phyloP scores from a whole-genome alignment of 2,888 invertebrate genomes.

The Digitonthophagus gazella region DNA sequence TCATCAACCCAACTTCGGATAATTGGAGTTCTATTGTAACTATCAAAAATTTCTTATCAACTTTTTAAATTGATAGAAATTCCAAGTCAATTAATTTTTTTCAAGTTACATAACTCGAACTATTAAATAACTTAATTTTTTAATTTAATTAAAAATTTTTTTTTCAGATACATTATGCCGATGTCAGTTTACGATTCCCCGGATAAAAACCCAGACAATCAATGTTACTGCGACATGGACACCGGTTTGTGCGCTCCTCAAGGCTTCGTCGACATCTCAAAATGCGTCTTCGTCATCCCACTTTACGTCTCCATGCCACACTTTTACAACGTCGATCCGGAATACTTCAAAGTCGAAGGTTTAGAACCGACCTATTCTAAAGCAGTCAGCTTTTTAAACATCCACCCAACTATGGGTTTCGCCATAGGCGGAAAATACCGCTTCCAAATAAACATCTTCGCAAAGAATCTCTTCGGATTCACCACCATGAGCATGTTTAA shows the following conservation, averaged over 20 bases:
- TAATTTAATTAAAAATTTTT: too few relatives aligned
- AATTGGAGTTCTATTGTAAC: too few relatives aligned
- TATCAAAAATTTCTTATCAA: too few relatives aligned
- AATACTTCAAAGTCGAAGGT: constrained; percentile 56
- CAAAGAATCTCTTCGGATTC: constrained; percentile 55
- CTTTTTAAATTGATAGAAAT: too few relatives aligned
- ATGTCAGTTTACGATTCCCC: constrained; percentile 63
- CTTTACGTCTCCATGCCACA: constrained; percentile 74
- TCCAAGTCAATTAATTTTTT: too few relatives aligned
- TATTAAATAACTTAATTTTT: too few relatives aligned
- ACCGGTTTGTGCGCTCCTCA: constrained; percentile 62
- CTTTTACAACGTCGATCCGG: constrained; percentile 66
- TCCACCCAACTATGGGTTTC: constrained; percentile 74
- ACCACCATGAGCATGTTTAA: constrained; percentile 56
- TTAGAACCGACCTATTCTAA: constrained; percentile 59
- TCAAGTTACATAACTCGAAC: too few relatives aligned
- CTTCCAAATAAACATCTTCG: constrained; percentile 72
- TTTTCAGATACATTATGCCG: constrained; percentile 63
- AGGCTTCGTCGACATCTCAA: constrained; percentile 69
- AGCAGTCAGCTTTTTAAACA: constrained; percentile 69
- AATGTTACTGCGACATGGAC: constrained; percentile 67
- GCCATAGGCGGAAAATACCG: constrained; percentile 65
- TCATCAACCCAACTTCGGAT: too few relatives aligned
- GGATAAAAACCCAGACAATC: constrained; percentile 58
- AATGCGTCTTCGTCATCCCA: constrained; percentile 65